Percentiles rank a stretch among this genome's conserved stretches.
phyloP scores from a whole-genome alignment of 2,113 vertebrate genomes.

The Cygnus buccinator region DNA sequence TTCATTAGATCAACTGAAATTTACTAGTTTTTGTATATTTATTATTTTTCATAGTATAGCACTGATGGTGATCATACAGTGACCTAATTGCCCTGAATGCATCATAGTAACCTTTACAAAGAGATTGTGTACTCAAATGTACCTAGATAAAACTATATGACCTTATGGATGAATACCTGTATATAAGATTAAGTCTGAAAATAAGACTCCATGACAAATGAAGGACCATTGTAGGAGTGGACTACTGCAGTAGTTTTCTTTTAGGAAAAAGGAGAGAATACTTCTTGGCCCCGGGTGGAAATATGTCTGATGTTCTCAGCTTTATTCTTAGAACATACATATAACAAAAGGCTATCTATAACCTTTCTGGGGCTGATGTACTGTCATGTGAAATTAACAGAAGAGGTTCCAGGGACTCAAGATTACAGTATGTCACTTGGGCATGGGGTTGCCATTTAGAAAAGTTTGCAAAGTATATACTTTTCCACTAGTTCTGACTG shows the following conservation, averaged over 20 bases:
- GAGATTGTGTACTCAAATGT: not conserved
- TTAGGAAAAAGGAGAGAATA: not conserved
- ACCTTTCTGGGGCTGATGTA: not conserved
- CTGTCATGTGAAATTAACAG: not conserved
- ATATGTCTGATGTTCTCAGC: not conserved
- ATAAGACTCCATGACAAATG: accelerated
- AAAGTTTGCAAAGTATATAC: not conserved
- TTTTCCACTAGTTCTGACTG: not conserved
- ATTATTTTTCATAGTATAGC: not conserved
- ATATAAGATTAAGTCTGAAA: not conserved
- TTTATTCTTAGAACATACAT: not conserved
- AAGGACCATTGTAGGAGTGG: not conserved
- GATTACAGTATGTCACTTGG: not conserved
- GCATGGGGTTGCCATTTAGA: not conserved
- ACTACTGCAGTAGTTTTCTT: not conserved
- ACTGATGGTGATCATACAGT: not conserved
- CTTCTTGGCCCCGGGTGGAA: not conserved
- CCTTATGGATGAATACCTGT: accelerated
- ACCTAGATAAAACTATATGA: not conserved
- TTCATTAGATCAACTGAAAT: not conserved
- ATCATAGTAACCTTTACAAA: not conserved
- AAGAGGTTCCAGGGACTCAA: not conserved
- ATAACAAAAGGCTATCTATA: not conserved
- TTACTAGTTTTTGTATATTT: not conserved
- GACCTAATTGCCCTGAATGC: not conserved